Evolutionary conservation across 2,113 vertebrate genomes (phyloP), one percentile per base, ranked within the genome.

Genomic region (Eonycteris spelaea): DNA sequence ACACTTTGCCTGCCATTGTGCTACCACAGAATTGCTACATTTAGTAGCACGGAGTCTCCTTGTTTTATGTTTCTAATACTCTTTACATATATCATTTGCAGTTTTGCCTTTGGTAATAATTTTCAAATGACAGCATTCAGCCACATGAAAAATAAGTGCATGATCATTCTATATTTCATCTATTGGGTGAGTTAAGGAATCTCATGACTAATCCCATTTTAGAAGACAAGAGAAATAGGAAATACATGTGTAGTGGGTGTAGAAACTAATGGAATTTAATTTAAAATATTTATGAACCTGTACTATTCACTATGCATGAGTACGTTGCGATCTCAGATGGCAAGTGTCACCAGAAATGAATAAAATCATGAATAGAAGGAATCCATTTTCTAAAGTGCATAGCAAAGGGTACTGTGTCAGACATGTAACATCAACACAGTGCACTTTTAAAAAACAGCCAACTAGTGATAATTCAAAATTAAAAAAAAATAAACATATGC

Each of bases 221-320:
- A 85, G 71, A 87, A 95, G 40, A 68, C 40, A 24, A 84, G 3
- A 75, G 40, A 90, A 93, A 71, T 75, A 74, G 84, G 78, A 67
- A 90, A 86, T 93, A 61, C 15, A 40, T n/a, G 8, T 38, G 67
- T n/a, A n/a, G 70, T 80, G 33, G 10, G 7, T 95, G 2, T 78
- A 77, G 77, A 77, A 96, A 35, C 86, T 92, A 94, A 94, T 82
- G 40, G 33, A 13, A 30, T 4, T 88, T 90, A 89, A 67, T 84
- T 84, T 93, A 68, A 94, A 73, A 94, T 94, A 93, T 95, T 90
- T 78, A 85, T 96, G 59, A 92, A 74, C 33, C 61, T 84, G 28
- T 70, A 55, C 8, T 63, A 70, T 78, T 96, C 38, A 86, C n/a
- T 89, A 53, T 67, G n/a, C 51, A 91, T 79, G 43, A 95, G 57